Conservation (phyloP, 1,140 invertebrate species). For the Diabrotica virgifera region DNA sequence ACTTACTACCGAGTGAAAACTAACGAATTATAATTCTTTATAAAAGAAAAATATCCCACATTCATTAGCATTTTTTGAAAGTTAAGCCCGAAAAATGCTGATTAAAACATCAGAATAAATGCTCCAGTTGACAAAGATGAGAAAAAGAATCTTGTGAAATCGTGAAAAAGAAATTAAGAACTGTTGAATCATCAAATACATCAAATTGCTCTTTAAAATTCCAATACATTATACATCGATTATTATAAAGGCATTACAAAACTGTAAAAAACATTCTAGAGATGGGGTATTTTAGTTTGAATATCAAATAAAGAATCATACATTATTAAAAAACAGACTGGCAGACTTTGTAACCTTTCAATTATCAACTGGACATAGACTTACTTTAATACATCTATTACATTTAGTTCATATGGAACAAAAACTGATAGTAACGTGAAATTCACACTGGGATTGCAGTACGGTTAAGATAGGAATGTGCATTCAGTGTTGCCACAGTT, state of each 20-base stretch:
- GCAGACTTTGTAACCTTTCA: no score
- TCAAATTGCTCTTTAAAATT: slow-evolving; percentile 29
- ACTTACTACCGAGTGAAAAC: neutral
- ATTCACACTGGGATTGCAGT: no score
- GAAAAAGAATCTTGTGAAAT: slow-evolving; percentile 16
- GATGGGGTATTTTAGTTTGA: slow-evolving; percentile 4
- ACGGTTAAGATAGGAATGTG: no score
- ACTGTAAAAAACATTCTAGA: slow-evolving; percentile 30
- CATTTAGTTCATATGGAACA: no score
- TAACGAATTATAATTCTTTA: slow-evolving; percentile 9
- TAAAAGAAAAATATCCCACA: slow-evolving; percentile 8
- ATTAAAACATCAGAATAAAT: slow-evolving; percentile 13
- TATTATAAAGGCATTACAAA: slow-evolving; percentile 29
- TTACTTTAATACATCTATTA: no score
- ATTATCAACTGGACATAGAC: no score
- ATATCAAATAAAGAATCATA: no score
- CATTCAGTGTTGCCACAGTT: no score
- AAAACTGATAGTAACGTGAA: no score
- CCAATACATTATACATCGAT: slow-evolving; percentile 32
- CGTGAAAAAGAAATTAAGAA: slow-evolving; percentile 19
- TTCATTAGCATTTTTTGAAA: neutral
- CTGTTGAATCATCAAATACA: slow-evolving; percentile 35
- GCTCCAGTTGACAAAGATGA: slow-evolving; percentile 1
- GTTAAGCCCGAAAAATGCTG: slow-evolving; percentile 6
- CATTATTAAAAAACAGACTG: no score